These are phyloP conservation scores for Aurelia coerulea DNA, from an alignment of 30 jellyfish, hydroid and myxozoan species.

Conservation along the genomic window DNA sequence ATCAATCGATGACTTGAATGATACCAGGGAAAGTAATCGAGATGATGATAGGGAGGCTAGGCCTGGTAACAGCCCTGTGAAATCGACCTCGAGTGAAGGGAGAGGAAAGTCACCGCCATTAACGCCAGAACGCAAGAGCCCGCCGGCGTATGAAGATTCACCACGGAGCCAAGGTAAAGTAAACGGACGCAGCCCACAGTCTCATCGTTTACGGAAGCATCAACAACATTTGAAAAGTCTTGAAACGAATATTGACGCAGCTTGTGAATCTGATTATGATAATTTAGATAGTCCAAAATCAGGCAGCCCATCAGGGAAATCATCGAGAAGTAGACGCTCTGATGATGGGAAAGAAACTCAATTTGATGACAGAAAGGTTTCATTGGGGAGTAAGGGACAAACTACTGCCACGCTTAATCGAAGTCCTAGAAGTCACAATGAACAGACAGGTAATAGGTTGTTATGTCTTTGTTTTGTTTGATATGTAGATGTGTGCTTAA, in stretches of 20 bases:
- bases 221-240: constrained; percentile 32
- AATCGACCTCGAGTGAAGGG: neutral
- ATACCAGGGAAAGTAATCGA: neutral
- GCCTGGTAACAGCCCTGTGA: neutral
- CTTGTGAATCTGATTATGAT: constrained; percentile 53
- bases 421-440: too few species aligned
- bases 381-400: too few species aligned
- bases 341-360: neutral
- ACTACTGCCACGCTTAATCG: too few species aligned
- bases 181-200: constrained; percentile 14
- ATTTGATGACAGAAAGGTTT: neutral
- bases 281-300: constrained; percentile 33
- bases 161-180: neutral
- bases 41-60: constrained; percentile 11
- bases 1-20: neutral
- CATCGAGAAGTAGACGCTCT: neutral
- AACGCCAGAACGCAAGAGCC: neutral
- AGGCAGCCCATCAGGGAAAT: neutral
- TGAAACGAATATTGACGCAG: constrained; percentile 20
- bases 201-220: constrained; percentile 48
- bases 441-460: too few species aligned
- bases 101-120: neutral
- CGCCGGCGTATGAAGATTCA: neutral
- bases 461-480: too few species aligned
- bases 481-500: too few species aligned